phyloP scores from a whole-genome alignment of 2,113 vertebrate species.

The Gopherus evgoodei region DNA sequence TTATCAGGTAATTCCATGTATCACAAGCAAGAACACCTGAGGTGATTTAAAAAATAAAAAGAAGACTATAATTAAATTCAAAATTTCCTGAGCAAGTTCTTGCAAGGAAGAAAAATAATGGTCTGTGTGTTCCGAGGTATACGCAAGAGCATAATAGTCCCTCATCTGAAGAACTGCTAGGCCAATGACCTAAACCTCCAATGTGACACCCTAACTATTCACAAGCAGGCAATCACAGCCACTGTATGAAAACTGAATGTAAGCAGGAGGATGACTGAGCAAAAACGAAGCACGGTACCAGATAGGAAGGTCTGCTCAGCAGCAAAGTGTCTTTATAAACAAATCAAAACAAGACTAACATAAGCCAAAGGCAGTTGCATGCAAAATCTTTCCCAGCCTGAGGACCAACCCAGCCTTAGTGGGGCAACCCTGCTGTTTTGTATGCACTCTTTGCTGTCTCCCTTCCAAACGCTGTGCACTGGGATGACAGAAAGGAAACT shows the following conservation, averaged over 20 bases:
- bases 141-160: background rate
- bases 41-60: background rate
- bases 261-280: background rate
- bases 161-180: background rate
- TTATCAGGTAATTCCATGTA: background rate
- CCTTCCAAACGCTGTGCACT: background rate
- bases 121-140: background rate
- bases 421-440: background rate
- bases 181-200: background rate
- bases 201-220: rapidly evolving
- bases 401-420: background rate
- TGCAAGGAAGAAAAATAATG: background rate
- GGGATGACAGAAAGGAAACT: background rate
- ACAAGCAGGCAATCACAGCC: background rate
- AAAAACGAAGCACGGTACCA: background rate
- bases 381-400: background rate
- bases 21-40: background rate
- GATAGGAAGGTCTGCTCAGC: background rate
- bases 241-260: background rate
- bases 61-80: background rate
- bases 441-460: background rate
- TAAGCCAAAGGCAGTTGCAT: background rate
- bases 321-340: background rate
- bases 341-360: background rate
- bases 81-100: background rate